These are phyloP conservation scores for Neoascia interrupta DNA, from an alignment of 2,888 invertebrate species.

Conservation along the genomic window DNA sequence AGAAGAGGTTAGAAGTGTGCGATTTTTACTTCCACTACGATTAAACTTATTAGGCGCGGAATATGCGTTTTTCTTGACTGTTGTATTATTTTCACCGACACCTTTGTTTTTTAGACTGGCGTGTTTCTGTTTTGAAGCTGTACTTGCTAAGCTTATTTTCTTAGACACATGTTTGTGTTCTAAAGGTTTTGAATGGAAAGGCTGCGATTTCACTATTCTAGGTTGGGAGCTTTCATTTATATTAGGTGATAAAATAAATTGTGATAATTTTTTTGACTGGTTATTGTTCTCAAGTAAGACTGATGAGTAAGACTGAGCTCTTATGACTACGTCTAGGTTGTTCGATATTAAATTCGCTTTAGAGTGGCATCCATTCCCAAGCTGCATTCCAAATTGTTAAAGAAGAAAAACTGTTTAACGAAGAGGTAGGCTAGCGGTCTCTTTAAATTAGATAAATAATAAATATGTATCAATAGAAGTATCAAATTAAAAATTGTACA, in stretches of 20 bases:
- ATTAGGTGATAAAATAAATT: conserved; percentile 37
- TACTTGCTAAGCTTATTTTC: too few relatives aligned
- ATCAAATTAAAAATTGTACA: not conserved
- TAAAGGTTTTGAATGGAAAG: too few relatives aligned
- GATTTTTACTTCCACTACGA: too few relatives aligned
- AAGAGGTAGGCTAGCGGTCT: not conserved
- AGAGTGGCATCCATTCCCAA: conserved; percentile 54
- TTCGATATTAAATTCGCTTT: conserved; percentile 56
- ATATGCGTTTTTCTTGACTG: conserved; percentile 25
- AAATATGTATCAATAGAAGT: too few relatives aligned
- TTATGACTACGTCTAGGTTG: too few relatives aligned
- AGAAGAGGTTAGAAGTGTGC: too few relatives aligned
- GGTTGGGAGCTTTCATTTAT: too few relatives aligned
- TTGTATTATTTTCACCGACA: conserved; percentile 64
- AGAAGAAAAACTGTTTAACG: not conserved
- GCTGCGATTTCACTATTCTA: too few relatives aligned
- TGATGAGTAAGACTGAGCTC: too few relatives aligned
- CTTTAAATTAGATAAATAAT: too few relatives aligned
- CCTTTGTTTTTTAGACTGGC: conserved; percentile 26
- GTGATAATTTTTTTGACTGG: conserved; percentile 15
- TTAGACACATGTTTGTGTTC: too few relatives aligned
- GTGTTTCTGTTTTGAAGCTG: conserved; percentile 48
- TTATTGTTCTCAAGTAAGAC: too few relatives aligned
- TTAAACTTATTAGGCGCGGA: conserved; percentile 47
- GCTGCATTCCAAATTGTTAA: conserved; percentile 63